Conservation (phyloP, 2,888 invertebrate genomes). For the Tholera decimalis region DNA sequence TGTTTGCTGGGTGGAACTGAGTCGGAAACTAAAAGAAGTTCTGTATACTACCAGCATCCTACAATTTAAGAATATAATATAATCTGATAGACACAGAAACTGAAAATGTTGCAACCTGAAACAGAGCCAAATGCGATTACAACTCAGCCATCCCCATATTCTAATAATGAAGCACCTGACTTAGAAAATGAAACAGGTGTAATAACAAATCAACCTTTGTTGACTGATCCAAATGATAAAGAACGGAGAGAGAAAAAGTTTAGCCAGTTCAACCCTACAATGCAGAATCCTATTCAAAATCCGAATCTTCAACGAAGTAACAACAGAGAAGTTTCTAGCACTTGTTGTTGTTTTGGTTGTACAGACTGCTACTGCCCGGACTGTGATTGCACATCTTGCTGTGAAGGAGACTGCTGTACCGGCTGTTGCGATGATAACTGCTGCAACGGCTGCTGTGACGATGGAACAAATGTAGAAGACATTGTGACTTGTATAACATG, state of each 20-base stretch:
- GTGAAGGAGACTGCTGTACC: not conserved
- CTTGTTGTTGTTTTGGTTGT: not conserved
- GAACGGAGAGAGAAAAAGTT: constrained; percentile 1
- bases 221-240: not conserved
- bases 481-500: constrained; percentile 21
- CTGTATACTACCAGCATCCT: not conserved
- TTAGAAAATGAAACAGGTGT: constrained; percentile 4
- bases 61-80: not conserved
- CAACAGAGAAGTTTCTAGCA: accelerated
- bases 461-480: not conserved
- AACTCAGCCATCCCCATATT: constrained; percentile 24
- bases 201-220: constrained; percentile 41
- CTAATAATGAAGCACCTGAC: not conserved
- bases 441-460: constrained; percentile 27
- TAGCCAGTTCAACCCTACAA: constrained; percentile 9
- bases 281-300: not conserved
- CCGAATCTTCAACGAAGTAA: not conserved
- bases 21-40: not conserved
- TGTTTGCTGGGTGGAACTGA: not conserved
- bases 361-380: not conserved
- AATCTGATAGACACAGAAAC: not conserved
- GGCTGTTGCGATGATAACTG: too few species aligned
- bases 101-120: constrained; percentile 7
- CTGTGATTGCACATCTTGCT: constrained; percentile 11
- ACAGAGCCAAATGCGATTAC: constrained; percentile 20